Conservation (phyloP, 2,888 invertebrate genomes). For the Phanerotoma sp. region DNA sequence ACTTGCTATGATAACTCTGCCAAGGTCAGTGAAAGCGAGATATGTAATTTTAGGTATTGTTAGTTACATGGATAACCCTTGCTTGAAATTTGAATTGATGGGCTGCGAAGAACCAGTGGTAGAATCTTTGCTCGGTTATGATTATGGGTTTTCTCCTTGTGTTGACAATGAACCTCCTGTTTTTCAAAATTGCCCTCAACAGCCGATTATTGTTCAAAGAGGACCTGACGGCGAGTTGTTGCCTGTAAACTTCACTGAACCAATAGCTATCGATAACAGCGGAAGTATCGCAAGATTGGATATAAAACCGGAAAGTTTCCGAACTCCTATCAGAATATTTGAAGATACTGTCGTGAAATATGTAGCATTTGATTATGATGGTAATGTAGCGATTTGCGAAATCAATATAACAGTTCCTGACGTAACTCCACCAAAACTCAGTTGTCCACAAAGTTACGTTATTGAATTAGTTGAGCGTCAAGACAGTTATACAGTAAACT, state of each 20-base stretch:
- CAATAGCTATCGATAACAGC: slow-evolving; percentile 92
- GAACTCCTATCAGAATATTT: slow-evolving; percentile 83
- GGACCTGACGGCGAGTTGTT: slow-evolving; percentile 87
- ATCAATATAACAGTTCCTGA: slow-evolving; percentile 93
- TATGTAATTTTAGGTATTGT: slow-evolving; percentile 94
- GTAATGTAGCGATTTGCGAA: slow-evolving; percentile 96
- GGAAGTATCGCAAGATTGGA: slow-evolving; percentile 92
- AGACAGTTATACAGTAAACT: slow-evolving; percentile 87
- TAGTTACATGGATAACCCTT: slow-evolving; percentile 95
- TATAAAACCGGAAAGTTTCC: slow-evolving; percentile 89
- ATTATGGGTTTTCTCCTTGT: slow-evolving; percentile 91
- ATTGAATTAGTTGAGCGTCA: slow-evolving; percentile 88
- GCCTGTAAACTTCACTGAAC: slow-evolving; percentile 91
- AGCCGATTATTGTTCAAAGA: slow-evolving; percentile 85
- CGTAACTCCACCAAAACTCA: slow-evolving; percentile 85
- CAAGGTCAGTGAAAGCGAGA: slow-evolving; percentile 90
- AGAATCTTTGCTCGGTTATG: slow-evolving; percentile 86
- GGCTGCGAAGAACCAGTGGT: slow-evolving; percentile 87
- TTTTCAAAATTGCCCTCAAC: slow-evolving; percentile 94
- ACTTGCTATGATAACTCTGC: slow-evolving; percentile 92
- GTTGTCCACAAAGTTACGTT: slow-evolving; percentile 92
- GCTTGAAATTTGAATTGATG: slow-evolving; percentile 93
- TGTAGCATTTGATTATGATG: slow-evolving; percentile 95
- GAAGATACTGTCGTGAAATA: slow-evolving; percentile 92
- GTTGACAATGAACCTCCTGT: slow-evolving; percentile 96